Conservation (phyloP, 2,888 invertebrate genomes). For the Caenorhabditis wallacei region DNA sequence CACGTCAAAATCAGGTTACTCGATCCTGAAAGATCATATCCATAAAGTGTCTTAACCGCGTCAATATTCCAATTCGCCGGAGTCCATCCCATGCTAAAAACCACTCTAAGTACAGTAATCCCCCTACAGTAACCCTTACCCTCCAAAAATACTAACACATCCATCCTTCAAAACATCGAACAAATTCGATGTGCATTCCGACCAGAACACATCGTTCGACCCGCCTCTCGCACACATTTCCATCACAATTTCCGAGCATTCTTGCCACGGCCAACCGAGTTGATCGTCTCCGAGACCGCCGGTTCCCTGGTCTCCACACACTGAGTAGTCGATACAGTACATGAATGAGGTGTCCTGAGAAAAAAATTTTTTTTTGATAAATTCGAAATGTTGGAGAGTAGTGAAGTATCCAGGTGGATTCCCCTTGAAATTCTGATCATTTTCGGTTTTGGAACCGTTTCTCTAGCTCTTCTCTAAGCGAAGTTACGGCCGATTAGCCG, state of each 20-base stretch:
- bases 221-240: conserved; percentile 90
- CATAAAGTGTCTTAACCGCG: conserved; percentile 71
- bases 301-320: conserved; percentile 72
- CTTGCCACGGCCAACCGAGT: conserved; percentile 75
- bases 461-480: neutral
- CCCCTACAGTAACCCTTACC: neutral
- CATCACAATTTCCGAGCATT: conserved; percentile 96
- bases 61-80: conserved; percentile 66
- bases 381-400: too few species aligned
- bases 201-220: conserved; percentile 91
- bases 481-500: neutral
- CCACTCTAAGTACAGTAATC: neutral
- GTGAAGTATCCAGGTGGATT: too few species aligned
- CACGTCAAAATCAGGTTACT: conserved; percentile 78
- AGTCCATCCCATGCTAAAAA: conserved; percentile 66
- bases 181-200: conserved; percentile 59
- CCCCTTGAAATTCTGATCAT: conserved; percentile 9
- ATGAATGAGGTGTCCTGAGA: conserved; percentile 46
- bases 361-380: neutral
- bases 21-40: conserved; percentile 69
- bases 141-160: conserved; percentile 49
- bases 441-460: conserved; percentile 4
- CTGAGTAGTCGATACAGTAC: conserved; percentile 66
- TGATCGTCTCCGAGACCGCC: conserved; percentile 68
- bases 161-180: conserved; percentile 28